Conservation (phyloP, 2,888 invertebrate species). For the Pimpla rufipes region DNA sequence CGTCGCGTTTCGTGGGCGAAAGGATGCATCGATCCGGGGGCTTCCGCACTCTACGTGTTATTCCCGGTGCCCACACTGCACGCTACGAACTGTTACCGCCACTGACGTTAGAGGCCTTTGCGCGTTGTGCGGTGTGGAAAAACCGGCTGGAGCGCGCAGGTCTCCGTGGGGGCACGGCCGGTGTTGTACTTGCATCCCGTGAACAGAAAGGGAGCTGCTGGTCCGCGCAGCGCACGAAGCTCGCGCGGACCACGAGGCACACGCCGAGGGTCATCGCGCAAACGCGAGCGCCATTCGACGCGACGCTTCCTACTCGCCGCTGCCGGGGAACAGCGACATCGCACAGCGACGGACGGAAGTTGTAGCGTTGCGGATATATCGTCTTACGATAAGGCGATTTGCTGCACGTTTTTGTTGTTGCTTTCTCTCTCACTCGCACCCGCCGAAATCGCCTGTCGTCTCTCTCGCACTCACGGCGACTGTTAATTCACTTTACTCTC, state of each 20-base stretch:
- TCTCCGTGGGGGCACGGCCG: slow-evolving; percentile 4
- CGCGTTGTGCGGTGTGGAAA: slow-evolving; percentile 10
- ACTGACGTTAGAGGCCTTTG: neutral
- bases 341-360: slow-evolving; percentile 9
- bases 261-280: slow-evolving; percentile 20
- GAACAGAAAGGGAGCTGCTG: slow-evolving; percentile 17
- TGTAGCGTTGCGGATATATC: slow-evolving; percentile 7
- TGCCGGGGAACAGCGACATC: slow-evolving; percentile 45
- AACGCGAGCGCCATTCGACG: slow-evolving; percentile 33
- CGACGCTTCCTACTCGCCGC: neutral
- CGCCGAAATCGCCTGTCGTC: too few species aligned
- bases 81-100: neutral
- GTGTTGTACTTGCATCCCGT: neutral
- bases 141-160: slow-evolving; percentile 19
- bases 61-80: slow-evolving; percentile 1
- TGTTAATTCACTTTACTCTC: too few species aligned
- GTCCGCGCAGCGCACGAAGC: neutral
- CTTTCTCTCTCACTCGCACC: too few species aligned
- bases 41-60: slow-evolving; percentile 18
- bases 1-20: slow-evolving; percentile 5
- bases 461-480: too few species aligned
- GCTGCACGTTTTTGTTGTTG: too few species aligned
- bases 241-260: slow-evolving; percentile 20
- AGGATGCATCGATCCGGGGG: slow-evolving; percentile 42
- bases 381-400: neutral